phyloP scores from a whole-genome alignment of 2,888 invertebrate genomes.

The Pegoplata infirma region DNA sequence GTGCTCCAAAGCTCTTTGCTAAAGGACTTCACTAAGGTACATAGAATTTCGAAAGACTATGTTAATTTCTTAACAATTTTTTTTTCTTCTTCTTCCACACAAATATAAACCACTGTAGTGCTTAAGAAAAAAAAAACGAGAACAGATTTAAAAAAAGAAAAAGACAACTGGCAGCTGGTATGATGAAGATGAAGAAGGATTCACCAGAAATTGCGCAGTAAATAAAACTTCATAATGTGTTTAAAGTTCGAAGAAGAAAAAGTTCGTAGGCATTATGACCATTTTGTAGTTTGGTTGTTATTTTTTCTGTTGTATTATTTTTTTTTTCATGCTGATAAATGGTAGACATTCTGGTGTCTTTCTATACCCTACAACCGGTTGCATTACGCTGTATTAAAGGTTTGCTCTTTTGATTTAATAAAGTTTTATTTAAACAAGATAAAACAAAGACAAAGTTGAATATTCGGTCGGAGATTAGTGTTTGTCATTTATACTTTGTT shows the following conservation, averaged over 20 bases:
- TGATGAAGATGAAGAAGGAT: constrained; percentile 50
- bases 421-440: too few relatives aligned
- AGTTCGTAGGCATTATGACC: constrained; percentile 20
- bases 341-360: constrained; percentile 61
- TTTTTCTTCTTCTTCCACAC: constrained; percentile 23
- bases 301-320: constrained; percentile 18
- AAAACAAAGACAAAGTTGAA: too few relatives aligned
- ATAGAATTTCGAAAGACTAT: constrained; percentile 55
- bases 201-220: constrained; percentile 60
- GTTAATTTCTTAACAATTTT: constrained; percentile 52
- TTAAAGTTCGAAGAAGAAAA: constrained; percentile 50
- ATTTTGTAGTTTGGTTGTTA: constrained; percentile 11
- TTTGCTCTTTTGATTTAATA: too few relatives aligned
- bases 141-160: constrained; percentile 37
- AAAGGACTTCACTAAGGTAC: constrained; percentile 48
- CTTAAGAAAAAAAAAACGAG: neutral
- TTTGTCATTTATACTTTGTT: too few relatives aligned
- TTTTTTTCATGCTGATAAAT: constrained; percentile 50
- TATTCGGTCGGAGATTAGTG: too few relatives aligned
- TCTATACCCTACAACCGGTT: constrained; percentile 28
- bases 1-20: constrained; percentile 19
- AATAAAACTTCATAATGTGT: constrained; percentile 51
- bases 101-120: constrained; percentile 20
- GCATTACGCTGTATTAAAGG: neutral
- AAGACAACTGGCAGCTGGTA: constrained; percentile 59